Conservation (phyloP, 64 coral and sea anemone species). For the Stylophora pistillata region DNA sequence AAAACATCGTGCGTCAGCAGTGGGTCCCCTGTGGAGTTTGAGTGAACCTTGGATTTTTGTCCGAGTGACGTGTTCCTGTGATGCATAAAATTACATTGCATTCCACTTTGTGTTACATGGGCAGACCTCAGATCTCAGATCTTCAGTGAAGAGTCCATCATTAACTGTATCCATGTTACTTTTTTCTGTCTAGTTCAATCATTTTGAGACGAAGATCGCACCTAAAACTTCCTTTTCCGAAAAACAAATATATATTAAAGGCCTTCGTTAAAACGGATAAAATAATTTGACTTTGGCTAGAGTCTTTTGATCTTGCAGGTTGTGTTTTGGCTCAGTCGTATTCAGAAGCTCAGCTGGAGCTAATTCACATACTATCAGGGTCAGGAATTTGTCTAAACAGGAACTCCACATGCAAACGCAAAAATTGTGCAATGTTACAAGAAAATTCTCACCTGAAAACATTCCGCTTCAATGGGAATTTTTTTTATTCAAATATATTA, state of each 20-base stretch:
- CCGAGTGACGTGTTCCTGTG: background rate
- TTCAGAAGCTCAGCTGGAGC: background rate
- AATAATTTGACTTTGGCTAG: no score
- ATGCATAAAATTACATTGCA: slow-evolving; percentile 18
- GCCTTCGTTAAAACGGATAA: background rate
- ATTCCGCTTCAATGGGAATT: no score
- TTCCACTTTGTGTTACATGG: background rate
- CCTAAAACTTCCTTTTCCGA: background rate
- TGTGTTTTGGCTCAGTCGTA: background rate
- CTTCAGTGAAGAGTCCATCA: background rate
- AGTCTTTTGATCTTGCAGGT: no score
- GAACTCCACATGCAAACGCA: background rate
- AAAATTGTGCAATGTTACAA: no score
- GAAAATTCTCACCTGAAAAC: no score
- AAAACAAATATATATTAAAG: background rate
- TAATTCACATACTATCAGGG: background rate
- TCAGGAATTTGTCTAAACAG: background rate
- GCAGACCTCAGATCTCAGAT: no score
- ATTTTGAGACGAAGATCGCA: background rate
- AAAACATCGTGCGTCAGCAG: background rate
- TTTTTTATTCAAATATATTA: no score
- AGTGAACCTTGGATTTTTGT: background rate
- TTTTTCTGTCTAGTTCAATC: no score
- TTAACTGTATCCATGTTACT: no score
- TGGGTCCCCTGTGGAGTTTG: background rate